phyloP scores from a whole-genome alignment of 2,797 vertebrate genomes.

The Paramormyrops hopkinsi region DNA sequence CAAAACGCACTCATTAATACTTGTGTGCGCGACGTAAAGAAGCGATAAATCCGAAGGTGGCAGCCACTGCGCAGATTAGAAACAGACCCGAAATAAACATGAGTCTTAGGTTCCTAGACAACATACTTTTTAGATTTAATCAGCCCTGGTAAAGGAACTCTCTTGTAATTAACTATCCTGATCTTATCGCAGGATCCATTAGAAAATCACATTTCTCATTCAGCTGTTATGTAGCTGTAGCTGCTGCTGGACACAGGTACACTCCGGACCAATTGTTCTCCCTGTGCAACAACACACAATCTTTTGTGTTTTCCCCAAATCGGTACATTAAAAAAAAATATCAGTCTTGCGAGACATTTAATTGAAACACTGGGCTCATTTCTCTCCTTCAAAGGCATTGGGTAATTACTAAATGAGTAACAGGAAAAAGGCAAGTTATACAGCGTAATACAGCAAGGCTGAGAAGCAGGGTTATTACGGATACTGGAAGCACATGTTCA shows the following conservation, averaged over 20 bases:
- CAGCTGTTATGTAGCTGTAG: constrained; percentile 17
- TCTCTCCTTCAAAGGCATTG: constrained; percentile 11
- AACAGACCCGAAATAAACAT: constrained; percentile 22
- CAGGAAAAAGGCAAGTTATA: constrained; percentile 10
- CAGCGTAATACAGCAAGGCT: neutral
- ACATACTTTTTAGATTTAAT: constrained; percentile 23
- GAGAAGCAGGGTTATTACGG: neutral
- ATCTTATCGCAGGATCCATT: constrained; percentile 7
- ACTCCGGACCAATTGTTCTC: neutral
- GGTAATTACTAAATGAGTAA: constrained; percentile 17
- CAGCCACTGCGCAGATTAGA: constrained; percentile 13
- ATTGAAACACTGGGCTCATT: constrained; percentile 8
- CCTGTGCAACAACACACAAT: neutral
- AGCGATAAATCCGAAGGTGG: constrained; percentile 1
- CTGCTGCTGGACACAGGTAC: neutral
- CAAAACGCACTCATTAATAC: neutral
- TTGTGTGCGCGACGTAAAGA: neutral
- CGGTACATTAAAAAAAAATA: constrained; percentile 15
- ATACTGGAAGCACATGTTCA: constrained; percentile 7
- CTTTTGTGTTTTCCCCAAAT: constrained; percentile 3
- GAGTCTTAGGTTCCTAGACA: constrained; percentile 11
- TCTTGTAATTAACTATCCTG: constrained; percentile 16
- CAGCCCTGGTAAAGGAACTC: constrained; percentile 22
- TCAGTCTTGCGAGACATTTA: constrained; percentile 7
- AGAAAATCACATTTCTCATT: neutral